Base-by-base conservation (phyloP, 2,888 invertebrate species). In the Plebejus anna region DNA sequence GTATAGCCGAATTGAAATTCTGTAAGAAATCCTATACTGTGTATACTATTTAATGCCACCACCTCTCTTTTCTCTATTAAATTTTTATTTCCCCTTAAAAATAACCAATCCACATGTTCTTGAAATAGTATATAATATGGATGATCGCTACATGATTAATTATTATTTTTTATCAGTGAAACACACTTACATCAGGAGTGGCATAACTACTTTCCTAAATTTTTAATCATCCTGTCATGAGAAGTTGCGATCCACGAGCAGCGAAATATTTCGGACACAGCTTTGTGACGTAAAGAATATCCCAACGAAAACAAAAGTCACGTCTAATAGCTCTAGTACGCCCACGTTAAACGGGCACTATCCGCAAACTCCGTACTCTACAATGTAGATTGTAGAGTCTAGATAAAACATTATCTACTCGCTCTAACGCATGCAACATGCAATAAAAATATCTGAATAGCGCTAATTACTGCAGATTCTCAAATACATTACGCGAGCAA, bases 401-500 rank as follows among this genome's bases (percentile, higher is more conserved):
- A 61, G 22, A 28, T 7, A 1, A 22, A 9, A 4, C 9, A 9
- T 22, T 22, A 2, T 16, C 61, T 9, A 61, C 22, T 28, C n/a
- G 61, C 61, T 7, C 32, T 32, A 16, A 75, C 2, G 13, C n/a
- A 13, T 57, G n/a, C n/a, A n/a, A 22, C 38, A 51, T 38, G n/a
- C 36, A 59, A 5, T 22, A 59, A 61, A 16, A 61, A 4, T 6
- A 42, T 9, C 7, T 13, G 32, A 75, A 16, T 75, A 59, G n/a
- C 75, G 61, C 66, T 75, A 75, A 75, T 75, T 28, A 75, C 70
- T 75, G 51, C 70, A n/a, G 51, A 59, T 47, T 75, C 16, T 59
- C 75, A 5, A 9, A 51, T 80, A 85, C 84, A 84, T 86, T 82
- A 84, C 85, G 22, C 47, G 22, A 47, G 32, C 72, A 22, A n/a